Base-by-base conservation (phyloP, 92 coral and sea anemone species). In the Phenganax marumi region DNA sequence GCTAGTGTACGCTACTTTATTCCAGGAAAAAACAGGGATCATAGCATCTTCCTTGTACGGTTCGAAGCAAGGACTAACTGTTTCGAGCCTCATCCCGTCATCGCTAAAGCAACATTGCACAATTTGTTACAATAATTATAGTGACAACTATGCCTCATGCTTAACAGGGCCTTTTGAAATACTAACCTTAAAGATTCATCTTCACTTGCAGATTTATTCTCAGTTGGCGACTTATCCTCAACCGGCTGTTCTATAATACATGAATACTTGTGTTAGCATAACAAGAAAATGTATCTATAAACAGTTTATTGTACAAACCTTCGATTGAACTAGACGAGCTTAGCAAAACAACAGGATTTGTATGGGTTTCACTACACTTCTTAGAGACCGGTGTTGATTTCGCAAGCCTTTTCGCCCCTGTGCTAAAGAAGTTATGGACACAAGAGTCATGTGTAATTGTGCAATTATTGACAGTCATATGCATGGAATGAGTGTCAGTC, bases 1-100 rank as follows among this genome's bases (percentile, higher is more conserved):
- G 64, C 57, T 39, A 47, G 56, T 52, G 80, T 47, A 75, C 17
- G 80, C 56, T 22, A 47, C 52, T 52, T 47, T 75, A 19, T 61
- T 48, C 71, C 80, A 75, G 60, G 80, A 47, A 64, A 75, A 75
- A 75, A 75, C 80, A 48, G 80, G 80, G 14, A 12, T 50, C 21
- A 61, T 14, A 12, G 21, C 56, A 75, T 75, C 80, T 21, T 61
- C 80, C 60, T 75, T 75, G 80, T 75, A 75, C 10, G 80, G 17
- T 19, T 56, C 63, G 43, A 33, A 33, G 4, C 43, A 33, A 33
- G 43, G 43, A 33, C 43, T 33, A 33, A 33, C 43, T 33, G 43
- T 33, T 18, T 58, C 21, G 23, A 58, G 10, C 19, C n/a, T 14
- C 65, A 18, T 14, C 65, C 21, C 65, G n/a, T 58, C 65, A 18